Conservation (phyloP, 2,888 invertebrate species). For the Rugalucina vietnamica region DNA sequence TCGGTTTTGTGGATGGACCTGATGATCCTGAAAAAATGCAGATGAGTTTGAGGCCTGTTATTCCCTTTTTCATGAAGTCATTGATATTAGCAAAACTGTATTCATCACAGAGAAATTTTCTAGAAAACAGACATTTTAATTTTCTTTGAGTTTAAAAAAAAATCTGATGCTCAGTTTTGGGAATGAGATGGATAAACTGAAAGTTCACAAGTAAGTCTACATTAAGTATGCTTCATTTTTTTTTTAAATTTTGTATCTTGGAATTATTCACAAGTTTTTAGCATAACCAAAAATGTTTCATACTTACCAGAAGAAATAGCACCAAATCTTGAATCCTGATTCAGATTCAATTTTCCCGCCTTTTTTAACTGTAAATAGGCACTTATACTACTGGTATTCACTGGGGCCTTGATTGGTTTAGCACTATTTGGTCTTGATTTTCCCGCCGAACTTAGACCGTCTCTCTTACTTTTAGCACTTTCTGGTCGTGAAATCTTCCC, state of each 20-base stretch:
- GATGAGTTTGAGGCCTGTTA: conserved; percentile 16
- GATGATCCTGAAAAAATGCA: conserved; percentile 20
- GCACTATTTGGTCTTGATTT: conserved; percentile 64
- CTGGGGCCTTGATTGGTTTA: conserved; percentile 64
- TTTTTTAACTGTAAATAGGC: conserved; percentile 79
- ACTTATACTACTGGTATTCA: conserved; percentile 74
- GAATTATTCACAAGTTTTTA: neutral
- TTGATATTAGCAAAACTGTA: no score
- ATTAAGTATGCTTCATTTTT: no score
- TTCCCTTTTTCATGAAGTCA: no score
- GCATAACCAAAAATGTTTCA: neutral
- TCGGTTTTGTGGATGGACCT: neutral
- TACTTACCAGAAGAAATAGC: conserved; percentile 25
- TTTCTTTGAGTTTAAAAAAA: no score
- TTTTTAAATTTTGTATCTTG: no score
- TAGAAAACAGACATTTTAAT: no score
- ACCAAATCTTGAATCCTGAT: conserved; percentile 20
- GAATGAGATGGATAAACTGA: no score
- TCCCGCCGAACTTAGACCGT: conserved; percentile 19
- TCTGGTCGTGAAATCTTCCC: conserved; percentile 62
- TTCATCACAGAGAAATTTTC: no score
- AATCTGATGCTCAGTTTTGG: no score
- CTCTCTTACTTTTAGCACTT: conserved; percentile 62
- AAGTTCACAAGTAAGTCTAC: no score
- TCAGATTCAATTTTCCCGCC: conserved; percentile 64